These are phyloP conservation scores for Platysteira castanea DNA, from an alignment of 2,113 vertebrate species.

Conservation along the genomic window DNA sequence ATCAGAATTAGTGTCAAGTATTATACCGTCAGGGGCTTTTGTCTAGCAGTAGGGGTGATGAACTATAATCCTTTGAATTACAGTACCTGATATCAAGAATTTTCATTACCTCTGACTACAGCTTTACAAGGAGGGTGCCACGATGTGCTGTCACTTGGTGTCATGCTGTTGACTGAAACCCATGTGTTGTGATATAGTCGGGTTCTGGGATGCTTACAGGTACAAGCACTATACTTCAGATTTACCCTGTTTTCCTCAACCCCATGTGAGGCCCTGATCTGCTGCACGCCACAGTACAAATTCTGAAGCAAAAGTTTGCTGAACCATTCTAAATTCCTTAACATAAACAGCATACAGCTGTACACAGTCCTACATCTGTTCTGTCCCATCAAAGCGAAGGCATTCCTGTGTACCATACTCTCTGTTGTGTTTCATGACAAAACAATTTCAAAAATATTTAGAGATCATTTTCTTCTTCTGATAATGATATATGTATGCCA, in stretches of 20 bases:
- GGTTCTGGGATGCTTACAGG: not conserved
- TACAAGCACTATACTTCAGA: not conserved
- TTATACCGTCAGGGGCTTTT: not conserved
- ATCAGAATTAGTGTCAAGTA: not conserved
- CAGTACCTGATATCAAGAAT: not conserved
- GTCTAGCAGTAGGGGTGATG: not conserved
- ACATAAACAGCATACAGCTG: not conserved
- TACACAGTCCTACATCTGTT: not conserved
- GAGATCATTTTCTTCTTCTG: not conserved
- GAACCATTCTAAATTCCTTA: not conserved
- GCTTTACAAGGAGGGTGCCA: not conserved
- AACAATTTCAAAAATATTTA: not conserved
- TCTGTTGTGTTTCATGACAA: not conserved
- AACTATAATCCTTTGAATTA: not conserved
- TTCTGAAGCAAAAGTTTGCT: not conserved
- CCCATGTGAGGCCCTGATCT: not conserved
- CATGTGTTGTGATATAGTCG: not conserved
- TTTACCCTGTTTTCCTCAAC: not conserved
- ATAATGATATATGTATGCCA: not conserved
- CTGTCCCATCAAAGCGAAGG: not conserved
- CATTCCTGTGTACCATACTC: not conserved
- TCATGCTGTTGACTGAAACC: not conserved
- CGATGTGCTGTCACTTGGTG: not conserved
- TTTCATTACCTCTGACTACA: not conserved
- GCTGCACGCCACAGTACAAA: not conserved